Base-by-base conservation (phyloP, 2,888 invertebrate species). In the Nymphalis c-album region DNA sequence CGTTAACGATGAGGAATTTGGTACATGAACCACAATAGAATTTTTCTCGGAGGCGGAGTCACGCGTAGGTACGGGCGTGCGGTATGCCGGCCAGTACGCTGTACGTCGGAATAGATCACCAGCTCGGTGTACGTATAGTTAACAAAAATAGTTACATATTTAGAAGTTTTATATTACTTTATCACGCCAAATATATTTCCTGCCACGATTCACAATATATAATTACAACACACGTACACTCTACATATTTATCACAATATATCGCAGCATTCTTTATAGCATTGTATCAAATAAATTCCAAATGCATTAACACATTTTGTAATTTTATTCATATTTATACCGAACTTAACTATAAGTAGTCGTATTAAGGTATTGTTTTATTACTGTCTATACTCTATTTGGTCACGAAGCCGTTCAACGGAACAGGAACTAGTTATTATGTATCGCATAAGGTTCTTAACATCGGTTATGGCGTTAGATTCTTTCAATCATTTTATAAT, bases 11-110 rank as follows among this genome's bases (percentile, higher is more conserved):
- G 85, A 85, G 85, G 88, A 88, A 90, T 91, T 90, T 85, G 86
- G 90, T 89, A 89, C 88, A 86, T 86, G 87, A 88, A 87, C 86
- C 88, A 90, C 91, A 88, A 88, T 89, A 90, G 88, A 90, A 87
- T 90, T 88, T 90, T 90, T 90, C 87, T 87, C 81, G 84, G 84
- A 86, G 88, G 85, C 87, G 83, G 80, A 85, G 85, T 84, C 85
- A 85, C 85, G 84, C 84, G 80, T 80, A 77, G 76, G 77, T 77
- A 73, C 58, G 76, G 71, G 64, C 76, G 77, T 75, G 76, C 78
- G 85, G 85, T 84, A 85, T 85, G 86, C 81, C 80, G 82, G 81
- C 78, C 77, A 75, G 76, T 78, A 80, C 76, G 77, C 77, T 75
- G 76, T 78, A 80, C 76, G 77, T 77, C 76, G 73, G 80, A 80